These are phyloP conservation scores for Luffia ferchaultella DNA, from an alignment of 2,888 invertebrate genomes.

Conservation along the genomic window DNA sequence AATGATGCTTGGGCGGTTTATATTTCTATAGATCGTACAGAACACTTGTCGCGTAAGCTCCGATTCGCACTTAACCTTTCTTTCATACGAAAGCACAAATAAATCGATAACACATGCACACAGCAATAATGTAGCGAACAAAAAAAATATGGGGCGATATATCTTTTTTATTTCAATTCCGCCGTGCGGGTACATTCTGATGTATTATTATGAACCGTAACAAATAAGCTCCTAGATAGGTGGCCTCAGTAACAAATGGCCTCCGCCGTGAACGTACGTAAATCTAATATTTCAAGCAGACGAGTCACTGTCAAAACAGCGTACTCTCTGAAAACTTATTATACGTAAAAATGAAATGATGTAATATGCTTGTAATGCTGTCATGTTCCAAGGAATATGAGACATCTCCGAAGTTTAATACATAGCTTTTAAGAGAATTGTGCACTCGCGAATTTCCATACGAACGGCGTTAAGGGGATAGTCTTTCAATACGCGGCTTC, in stretches of 20 bases:
- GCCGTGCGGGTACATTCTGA: neutral
- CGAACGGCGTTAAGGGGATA: too few relatives aligned
- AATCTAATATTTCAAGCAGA: neutral
- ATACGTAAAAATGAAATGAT: too few relatives aligned
- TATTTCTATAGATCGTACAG: neutral
- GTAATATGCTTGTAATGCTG: too few relatives aligned
- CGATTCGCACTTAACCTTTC: neutral
- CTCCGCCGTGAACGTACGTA: neutral
- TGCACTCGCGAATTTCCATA: too few relatives aligned
- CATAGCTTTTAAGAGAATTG: too few relatives aligned
- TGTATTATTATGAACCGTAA: neutral
- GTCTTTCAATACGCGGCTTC: too few relatives aligned
- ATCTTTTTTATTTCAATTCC: neutral
- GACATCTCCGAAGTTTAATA: too few relatives aligned
- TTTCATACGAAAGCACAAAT: neutral
- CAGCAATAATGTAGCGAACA: neutral
- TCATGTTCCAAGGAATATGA: too few relatives aligned
- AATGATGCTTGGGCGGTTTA: neutral
- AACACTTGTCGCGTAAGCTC: neutral
- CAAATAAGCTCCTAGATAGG: neutral
- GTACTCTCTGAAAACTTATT: neutral
- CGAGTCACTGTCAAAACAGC: neutral
- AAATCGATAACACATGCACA: neutral
- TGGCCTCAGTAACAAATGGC: neutral
- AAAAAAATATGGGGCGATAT: neutral